Evolutionary conservation across 1,140 invertebrate species (phyloP).

Genomic region (Colletes gigas): DNA sequence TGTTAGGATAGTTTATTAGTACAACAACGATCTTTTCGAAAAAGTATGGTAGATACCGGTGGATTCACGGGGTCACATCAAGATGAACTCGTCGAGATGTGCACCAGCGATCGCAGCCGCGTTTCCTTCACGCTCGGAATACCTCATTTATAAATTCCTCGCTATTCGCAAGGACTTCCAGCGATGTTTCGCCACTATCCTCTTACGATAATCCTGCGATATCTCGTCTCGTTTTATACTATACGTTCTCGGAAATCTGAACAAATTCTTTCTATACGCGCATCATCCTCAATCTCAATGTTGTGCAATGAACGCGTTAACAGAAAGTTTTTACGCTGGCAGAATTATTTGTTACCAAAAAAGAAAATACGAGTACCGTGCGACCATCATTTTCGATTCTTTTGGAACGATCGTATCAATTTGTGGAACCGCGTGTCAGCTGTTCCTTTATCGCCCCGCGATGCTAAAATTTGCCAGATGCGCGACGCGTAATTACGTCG

Average conservation of each 20-base stretch:
- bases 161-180: not conserved
- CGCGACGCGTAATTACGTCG: too few species aligned
- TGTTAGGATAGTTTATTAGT: not conserved
- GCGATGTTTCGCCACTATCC: not conserved
- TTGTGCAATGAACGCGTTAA: not conserved
- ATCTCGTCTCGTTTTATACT: not conserved
- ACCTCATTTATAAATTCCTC: constrained; percentile 15
- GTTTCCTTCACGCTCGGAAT: constrained; percentile 14
- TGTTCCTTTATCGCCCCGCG: too few species aligned
- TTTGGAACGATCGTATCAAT: too few species aligned
- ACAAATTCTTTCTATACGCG: not conserved
- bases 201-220: not conserved
- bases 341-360: too few species aligned
- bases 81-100: not conserved
- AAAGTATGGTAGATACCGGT: not conserved
- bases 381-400: too few species aligned
- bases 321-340: too few species aligned
- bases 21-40: not conserved
- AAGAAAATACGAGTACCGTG: too few species aligned
- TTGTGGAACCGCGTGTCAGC: too few species aligned
- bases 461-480: too few species aligned
- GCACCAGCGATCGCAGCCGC: not conserved
- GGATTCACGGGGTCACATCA: not conserved
- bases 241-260: not conserved
- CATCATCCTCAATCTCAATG: not conserved